Conservation (phyloP, 2,888 invertebrate species). For the Bombyx huttoni region DNA sequence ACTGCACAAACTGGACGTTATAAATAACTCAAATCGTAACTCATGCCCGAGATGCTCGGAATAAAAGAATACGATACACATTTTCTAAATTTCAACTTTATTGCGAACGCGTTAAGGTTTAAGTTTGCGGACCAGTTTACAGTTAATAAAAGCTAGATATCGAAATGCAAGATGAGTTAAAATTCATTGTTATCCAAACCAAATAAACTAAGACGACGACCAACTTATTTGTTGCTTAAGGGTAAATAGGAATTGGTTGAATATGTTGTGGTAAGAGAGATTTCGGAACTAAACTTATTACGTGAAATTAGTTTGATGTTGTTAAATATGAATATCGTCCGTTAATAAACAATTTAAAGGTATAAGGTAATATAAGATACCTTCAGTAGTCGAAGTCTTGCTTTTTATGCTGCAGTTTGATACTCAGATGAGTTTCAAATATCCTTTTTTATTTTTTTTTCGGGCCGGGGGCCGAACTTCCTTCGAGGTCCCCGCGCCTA, state of each 20-base stretch:
- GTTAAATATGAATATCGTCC: too few relatives aligned
- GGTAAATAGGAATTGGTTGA: constrained; percentile 29
- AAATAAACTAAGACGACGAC: constrained; percentile 43
- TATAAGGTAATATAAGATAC: too few relatives aligned
- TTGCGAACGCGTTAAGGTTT: constrained; percentile 21
- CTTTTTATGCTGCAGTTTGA: too few relatives aligned
- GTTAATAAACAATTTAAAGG: too few relatives aligned
- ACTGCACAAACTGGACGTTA: constrained; percentile 57
- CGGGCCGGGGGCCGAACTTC: too few relatives aligned
- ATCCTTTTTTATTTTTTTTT: too few relatives aligned
- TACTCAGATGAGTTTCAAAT: too few relatives aligned
- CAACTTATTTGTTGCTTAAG: constrained; percentile 42
- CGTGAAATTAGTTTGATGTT: too few relatives aligned
- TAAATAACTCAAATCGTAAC: constrained; percentile 65
- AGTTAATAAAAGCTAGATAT: constrained; percentile 23
- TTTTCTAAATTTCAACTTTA: constrained; percentile 24
- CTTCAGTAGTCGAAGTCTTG: too few relatives aligned
- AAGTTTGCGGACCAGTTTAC: constrained; percentile 12
- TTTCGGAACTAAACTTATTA: constrained; percentile 13
- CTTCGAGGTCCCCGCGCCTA: too few relatives aligned
- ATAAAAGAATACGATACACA: constrained; percentile 23
- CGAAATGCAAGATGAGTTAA: constrained; percentile 32
- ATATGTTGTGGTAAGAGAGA: constrained; percentile 15
- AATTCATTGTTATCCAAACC: constrained; percentile 44
- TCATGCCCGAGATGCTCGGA: constrained; percentile 39